Evolutionary conservation across 1,140 invertebrate genomes (phyloP), one percentile per base, ranked within the genome.

Genomic region (Plodia interpunctella): DNA sequence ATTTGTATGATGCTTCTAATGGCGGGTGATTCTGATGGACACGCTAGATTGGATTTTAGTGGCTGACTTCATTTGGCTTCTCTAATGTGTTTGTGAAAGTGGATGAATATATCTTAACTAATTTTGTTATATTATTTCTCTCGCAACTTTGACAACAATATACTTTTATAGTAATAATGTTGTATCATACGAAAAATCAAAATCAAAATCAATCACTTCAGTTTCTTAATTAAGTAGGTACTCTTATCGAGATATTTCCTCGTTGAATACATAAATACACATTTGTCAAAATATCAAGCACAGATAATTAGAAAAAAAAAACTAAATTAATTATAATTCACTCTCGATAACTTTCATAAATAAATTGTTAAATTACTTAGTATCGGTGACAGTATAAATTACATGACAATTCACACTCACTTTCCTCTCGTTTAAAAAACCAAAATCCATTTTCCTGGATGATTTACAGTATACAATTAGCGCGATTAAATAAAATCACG

Each of bases 401-500:
- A 15, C 38, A 44, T 15, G 38, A 44, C 38, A 44, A 44, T 44
- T 44, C 38, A 44, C 38, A 15, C 38, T 17, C 38, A 44, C 38
- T 44, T 44, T n/a, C 38, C 38, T 15, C 38, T n/a, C 15, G n/a
- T 44, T 44, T 44, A 15, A 44, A 44, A 44, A 44, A 44, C n/a
- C n/a, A n/a, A n/a, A n/a, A n/a, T n/a, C n/a, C n/a, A n/a, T 21
- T 57, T 52, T 52, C 32, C 49, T 21, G 10, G 49, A 65, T 72
- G 68, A 76, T 70, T 72, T 72, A 68, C 61, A 62, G 15, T 57
- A 32, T 38, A 65, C 70, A 76, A 80, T 78, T 80, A 78, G 73
- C 66, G 66, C 66, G 70, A 80, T 80, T 78, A 76, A 78, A 69
- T 52, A 76, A 63, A 72, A 78, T 78, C 77, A 77, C 75, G 66